Base-by-base conservation (phyloP, 2,888 invertebrate species). In the Torymus texanus region DNA sequence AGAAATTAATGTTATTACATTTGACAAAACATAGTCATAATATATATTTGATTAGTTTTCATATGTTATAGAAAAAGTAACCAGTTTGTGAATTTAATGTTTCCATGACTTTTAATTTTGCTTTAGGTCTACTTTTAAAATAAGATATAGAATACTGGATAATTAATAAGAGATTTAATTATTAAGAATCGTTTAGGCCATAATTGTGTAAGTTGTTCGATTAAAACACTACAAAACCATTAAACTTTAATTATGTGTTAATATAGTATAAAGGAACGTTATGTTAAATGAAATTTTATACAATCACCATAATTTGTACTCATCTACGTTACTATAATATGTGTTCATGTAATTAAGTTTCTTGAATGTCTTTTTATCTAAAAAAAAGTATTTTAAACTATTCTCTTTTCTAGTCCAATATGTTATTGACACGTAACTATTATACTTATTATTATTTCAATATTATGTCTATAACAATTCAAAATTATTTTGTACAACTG, bases 201-300 rank as follows among this genome's bases (percentile, higher is more conserved):
- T 76, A 75, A 72, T 58, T 16, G 13, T 77, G 58, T 70, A 66
- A 68, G 72, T 80, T 58, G 59, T 58, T 76, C 24, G 29, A 55
- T 70, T 73, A 59, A 72, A 53, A 24, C 1, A 55, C n/a, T 56
- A 56, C 18, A 53, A 72, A 62, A 66, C 24, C 62, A 68, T n/a
- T 51, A 29, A 21, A 29, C 18, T 58, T 2, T 21, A 59, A 21
- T 29, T 53, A 61, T 75, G 10, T 11, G 53, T 67, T 55, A 29
- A 18, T 41, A 18, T 41, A 65, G 13, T 29, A 1, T 29, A 62
- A 24, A 13, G 12, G 10, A 55, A 51, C 66, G 14, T 59, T 71
- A n/a, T 51, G 16, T 13, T 56, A 58, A 16, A 18, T 74, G 41
- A 41, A 41, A 41, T 41, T 41, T 41, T 41, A 8, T 41, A 41